Base-by-base conservation (phyloP, 2,113 vertebrate genomes). In the Sylvilagus bachmani region DNA sequence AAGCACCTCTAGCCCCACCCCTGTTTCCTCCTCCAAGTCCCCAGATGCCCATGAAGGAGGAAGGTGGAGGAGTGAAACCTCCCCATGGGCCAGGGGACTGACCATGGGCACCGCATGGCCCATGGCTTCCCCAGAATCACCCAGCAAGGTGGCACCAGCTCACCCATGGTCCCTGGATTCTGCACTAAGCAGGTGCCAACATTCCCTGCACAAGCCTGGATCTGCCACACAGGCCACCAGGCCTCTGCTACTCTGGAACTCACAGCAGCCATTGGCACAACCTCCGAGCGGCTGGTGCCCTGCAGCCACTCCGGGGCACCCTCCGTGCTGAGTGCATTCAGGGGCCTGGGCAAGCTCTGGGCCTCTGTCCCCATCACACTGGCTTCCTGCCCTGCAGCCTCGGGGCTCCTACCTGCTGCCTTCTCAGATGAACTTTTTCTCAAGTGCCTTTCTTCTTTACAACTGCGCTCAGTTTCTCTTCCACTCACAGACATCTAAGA, bases 391-490 rank as follows among this genome's bases (percentile, higher is more conserved):
- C 44, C 44, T 44, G 44, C 6, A 44, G 44, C 44, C 44, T 44
- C 44, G 6, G 44, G 44, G 44, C 44, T 44, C 44, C 55, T 91
- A 83, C 17, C 64, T 61, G 33, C 66, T 67, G 61, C 84, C 88
- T 75, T 94, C 86, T 89, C 77, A 53, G 78, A 87, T 85, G 77
- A 53, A 77, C 66, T 53, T 82, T 95, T 33, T 71, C 38, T 27
- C 24, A 22, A 13, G 6, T 62, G 53, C 83, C n/a, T 82, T 97
- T 92, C 87, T 77, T 92, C 55, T 58, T 58, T 58, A 5, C 19
- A 58, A 19, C 27, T 61, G 27, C 61, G 91, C 49, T 82, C n/a
- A 33, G 58, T 31, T 17, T 89, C 29, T 83, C 61, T 89, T 67
- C 62, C 73, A 93, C 12, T 73, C 70, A 86, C 27, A 55, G 16